Base-by-base conservation (phyloP, 2,888 invertebrate species). In the Dryadula phaetusa region DNA sequence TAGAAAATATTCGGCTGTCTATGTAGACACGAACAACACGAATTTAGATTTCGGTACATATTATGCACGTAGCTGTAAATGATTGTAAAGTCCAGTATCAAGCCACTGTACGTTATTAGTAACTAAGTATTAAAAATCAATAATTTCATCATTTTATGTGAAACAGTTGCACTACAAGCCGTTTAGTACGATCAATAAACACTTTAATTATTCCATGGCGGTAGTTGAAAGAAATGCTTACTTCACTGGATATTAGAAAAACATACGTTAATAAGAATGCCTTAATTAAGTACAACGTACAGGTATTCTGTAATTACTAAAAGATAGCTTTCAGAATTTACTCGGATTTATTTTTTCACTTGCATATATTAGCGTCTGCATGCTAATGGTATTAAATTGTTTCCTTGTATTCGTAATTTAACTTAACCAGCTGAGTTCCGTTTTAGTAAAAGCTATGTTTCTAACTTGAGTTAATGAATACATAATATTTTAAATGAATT, bases 311-410 rank as follows among this genome's bases (percentile, higher is more conserved):
- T 49, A 58, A 58, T 37, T 37, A 65, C 40, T 65, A 16, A 58
- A 34, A 28, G 25, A 28, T 58, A 58, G 54, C 40, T 42, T 34
- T 16, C 25, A 40, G 64, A 32, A 28, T 52, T 60, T 42, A n/a
- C 20, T 10, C 22, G 46, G 46, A 54, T 64, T 56, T 64, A 8
- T 64, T 64, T 64, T 64, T 58, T 46, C 58, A 42, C 34, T 10
- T 52, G 64, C 42, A 65, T 60, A 52, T 28, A 64, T 64, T 58
- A 64, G n/a, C 54, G 47, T 42, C 37, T 37, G 32, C 49, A 60
- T 65, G 65, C 49, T 52, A 65, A 65, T 65, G 42, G 22, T 47
- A 60, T 65, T 60, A 60, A 65, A 65, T 65, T 65, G 32, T 60
- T 60, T 65, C 49, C 60, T 22, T 20, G 58, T 49, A 60, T 58